Evolutionary conservation across 2,113 vertebrate genomes (phyloP), one percentile per base, ranked within the genome.

Genomic region (Stictonetta naevosa): DNA sequence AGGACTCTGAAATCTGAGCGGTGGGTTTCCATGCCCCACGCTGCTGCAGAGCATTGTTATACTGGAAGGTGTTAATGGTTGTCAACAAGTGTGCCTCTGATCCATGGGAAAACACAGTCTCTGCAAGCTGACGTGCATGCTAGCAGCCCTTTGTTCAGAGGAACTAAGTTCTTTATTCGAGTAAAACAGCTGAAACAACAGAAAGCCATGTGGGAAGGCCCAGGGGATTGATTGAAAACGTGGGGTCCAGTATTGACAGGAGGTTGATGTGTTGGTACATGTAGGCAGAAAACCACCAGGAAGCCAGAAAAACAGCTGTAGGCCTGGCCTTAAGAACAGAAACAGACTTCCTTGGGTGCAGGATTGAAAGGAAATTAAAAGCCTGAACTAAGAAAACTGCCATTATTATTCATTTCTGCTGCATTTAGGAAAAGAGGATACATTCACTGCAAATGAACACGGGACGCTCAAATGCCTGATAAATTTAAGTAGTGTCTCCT

Each of bases 111-210:
- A 92, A n/a, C 77, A 55, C 9, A 85, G 94, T 53, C 28, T 82
- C 77, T 42, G 48, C 50, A 64, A 83, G 59, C 67, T 90, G 78
- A 91, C 71, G 72, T 84, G 71, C 58, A n/a, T 3, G 21, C 86
- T n/a, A 95, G 84, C 84, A 91, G 74, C 74, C 66, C 56, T 87
- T 92, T 93, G 33, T 90, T 90, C 3, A 3, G 29, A 68, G 64
- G 48, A 96, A 95, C 95, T 96, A 86, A 92, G 76, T 40, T 86
- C 56, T 88, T 96, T 96, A 96, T 93, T 88, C 34, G 93, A 88
- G 56, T 29, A 83, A 93, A 96, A 86, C 76, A 90, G 87, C 82
- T 91, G 82, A 94, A 96, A 93, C 46, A 88, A 94, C 6, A 6
- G 79, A 93, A 90, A 81, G 68, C 68, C 90, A 83, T 93, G 90